These are phyloP conservation scores for Acropora yongei DNA, from an alignment of 64 coral and sea anemone species.

Conservation along the genomic window DNA sequence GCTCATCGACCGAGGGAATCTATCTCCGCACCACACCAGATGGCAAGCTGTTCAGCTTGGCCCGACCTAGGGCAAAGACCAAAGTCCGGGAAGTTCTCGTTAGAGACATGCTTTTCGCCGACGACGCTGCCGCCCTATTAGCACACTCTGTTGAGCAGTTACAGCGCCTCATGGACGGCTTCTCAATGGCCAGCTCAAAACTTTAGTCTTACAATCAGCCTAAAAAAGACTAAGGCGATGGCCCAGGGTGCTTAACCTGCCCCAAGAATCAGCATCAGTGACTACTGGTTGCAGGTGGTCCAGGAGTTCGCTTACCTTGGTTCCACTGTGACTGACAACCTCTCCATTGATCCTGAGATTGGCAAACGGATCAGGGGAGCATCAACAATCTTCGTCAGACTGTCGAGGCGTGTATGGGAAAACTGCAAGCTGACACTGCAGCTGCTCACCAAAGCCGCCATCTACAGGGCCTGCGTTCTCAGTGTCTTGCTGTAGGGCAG, in stretches of 20 bases:
- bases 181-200: too few species aligned
- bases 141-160: too few species aligned
- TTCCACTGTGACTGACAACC: constrained; percentile 18
- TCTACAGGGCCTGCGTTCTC: background rate
- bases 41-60: background rate
- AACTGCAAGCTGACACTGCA: background rate
- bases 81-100: too few species aligned
- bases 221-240: background rate
- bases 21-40: background rate
- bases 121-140: too few species aligned
- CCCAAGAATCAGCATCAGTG: background rate
- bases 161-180: too few species aligned
- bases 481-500: background rate
- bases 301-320: constrained; percentile 23
- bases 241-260: background rate
- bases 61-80: too few species aligned
- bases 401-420: background rate
- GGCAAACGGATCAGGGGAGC: background rate
- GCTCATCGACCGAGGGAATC: background rate
- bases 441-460: background rate
- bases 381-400: background rate
- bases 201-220: background rate
- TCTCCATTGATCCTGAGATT: background rate
- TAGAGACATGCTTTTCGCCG: too few species aligned
- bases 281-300: background rate